phyloP scores from a whole-genome alignment of 1,140 invertebrate species.

The Plodia interpunctella region DNA sequence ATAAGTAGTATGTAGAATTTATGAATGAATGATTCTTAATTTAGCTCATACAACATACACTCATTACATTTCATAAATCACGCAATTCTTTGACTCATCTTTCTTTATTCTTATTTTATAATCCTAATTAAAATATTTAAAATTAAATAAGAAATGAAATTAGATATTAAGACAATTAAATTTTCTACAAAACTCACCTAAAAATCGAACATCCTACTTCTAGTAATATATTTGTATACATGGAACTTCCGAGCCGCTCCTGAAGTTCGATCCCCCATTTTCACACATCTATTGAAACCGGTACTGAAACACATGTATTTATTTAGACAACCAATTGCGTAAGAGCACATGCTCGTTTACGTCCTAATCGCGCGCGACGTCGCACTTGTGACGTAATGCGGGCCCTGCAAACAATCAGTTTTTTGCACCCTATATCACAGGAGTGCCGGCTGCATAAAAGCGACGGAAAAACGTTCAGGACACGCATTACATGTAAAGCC shows the following conservation, averaged over 20 bases:
- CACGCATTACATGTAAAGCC: conserved; percentile 65
- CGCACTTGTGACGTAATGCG: conserved; percentile 61
- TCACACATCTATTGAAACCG: conserved; percentile 65
- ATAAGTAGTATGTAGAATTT: too few relatives aligned
- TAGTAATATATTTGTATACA: not conserved
- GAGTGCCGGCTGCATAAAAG: conserved; percentile 68
- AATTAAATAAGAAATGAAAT: too few relatives aligned
- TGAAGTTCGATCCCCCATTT: conserved; percentile 24
- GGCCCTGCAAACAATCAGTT: conserved; percentile 68
- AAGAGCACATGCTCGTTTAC: conserved; percentile 61
- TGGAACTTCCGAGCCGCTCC: not conserved
- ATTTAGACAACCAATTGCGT: conserved; percentile 64
- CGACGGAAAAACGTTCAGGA: conserved; percentile 68
- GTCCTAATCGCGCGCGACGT: conserved; percentile 52
- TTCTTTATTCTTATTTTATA: not conserved
- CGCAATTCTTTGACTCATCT: not conserved
- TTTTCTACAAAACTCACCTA: too few relatives aligned
- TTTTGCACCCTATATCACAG: conserved; percentile 73
- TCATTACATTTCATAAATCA: conserved; percentile 1
- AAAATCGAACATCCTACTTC: not conserved
- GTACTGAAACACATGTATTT: conserved; percentile 68
- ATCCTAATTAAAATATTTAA: too few relatives aligned
- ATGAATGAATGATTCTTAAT: not conserved
- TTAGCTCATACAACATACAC: not conserved
- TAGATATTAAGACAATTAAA: too few relatives aligned